Percentiles rank a stretch among this genome's conserved stretches.
Evolutionary conservation across 2,797 vertebrate species (phyloP).

Genomic region (Danio aesculapii): DNA sequence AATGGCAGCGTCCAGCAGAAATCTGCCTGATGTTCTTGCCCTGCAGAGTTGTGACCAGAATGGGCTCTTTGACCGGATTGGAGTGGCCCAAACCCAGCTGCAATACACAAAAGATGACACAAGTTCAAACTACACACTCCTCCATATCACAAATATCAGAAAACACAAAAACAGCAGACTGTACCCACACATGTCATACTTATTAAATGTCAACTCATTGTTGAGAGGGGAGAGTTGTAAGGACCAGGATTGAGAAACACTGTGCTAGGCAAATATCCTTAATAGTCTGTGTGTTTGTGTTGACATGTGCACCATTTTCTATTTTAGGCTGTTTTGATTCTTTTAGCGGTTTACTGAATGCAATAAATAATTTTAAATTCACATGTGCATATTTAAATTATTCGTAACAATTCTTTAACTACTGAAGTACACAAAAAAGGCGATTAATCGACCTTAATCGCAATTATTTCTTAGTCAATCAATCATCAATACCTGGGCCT

Average conservation of each 20-base stretch:
- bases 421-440: not conserved
- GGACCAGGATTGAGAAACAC: too few relatives aligned
- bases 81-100: slow-evolving; percentile 84
- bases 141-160: not conserved
- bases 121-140: not conserved
- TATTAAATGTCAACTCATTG: too few relatives aligned
- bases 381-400: too few relatives aligned
- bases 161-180: not conserved
- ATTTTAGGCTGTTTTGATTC: too few relatives aligned
- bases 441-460: not conserved
- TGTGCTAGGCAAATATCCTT: too few relatives aligned
- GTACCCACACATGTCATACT: not conserved
- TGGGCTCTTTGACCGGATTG: slow-evolving; percentile 81
- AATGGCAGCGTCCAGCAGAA: slow-evolving; percentile 85
- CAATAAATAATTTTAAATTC: too few relatives aligned
- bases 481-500: slow-evolving; percentile 78
- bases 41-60: slow-evolving; percentile 75
- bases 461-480: too few relatives aligned
- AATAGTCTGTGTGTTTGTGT: too few relatives aligned
- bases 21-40: slow-evolving; percentile 83
- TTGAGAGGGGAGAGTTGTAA: too few relatives aligned
- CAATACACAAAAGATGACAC: not conserved
- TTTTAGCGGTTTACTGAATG: too few relatives aligned
- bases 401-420: not conserved
- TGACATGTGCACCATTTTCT: too few relatives aligned